These are phyloP conservation scores for Poecile atricapillus DNA, from an alignment of 2,113 vertebrate genomes.

Conservation along the genomic window DNA sequence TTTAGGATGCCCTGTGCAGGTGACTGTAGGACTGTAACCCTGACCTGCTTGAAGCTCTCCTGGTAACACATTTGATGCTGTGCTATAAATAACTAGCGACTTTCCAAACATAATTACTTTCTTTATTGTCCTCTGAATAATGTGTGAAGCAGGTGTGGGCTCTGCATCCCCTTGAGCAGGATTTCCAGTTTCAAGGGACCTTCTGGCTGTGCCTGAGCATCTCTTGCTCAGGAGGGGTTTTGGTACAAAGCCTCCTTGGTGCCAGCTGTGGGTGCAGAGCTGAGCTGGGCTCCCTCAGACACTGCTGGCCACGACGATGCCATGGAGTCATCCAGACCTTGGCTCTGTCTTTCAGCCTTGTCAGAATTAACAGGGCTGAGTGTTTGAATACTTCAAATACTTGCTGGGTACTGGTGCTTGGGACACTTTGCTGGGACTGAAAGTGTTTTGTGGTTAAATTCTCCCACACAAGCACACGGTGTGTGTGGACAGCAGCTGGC, in stretches of 20 bases:
- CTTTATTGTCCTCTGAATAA: background rate
- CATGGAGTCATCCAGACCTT: background rate
- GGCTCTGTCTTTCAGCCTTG: background rate
- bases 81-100: background rate
- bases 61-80: fast-evolving
- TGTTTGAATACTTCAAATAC: background rate
- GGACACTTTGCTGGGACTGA: background rate
- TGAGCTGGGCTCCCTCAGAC: background rate
- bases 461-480: fast-evolving
- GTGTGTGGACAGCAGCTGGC: background rate
- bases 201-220: background rate
- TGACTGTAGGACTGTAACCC: background rate
- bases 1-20: background rate
- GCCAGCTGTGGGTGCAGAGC: background rate
- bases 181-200: background rate
- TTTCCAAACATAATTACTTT: background rate
- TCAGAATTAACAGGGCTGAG: background rate
- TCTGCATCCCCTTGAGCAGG: background rate
- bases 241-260: background rate
- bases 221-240: fast-evolving
- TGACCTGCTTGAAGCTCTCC: background rate
- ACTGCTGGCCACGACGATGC: background rate
- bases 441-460: background rate
- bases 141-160: background rate
- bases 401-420: background rate